Percentiles rank a stretch among this genome's conserved stretches.
Evolutionary conservation across 2,888 invertebrate genomes (phyloP).

Genomic region (Drosophila setosimentum): DNA sequence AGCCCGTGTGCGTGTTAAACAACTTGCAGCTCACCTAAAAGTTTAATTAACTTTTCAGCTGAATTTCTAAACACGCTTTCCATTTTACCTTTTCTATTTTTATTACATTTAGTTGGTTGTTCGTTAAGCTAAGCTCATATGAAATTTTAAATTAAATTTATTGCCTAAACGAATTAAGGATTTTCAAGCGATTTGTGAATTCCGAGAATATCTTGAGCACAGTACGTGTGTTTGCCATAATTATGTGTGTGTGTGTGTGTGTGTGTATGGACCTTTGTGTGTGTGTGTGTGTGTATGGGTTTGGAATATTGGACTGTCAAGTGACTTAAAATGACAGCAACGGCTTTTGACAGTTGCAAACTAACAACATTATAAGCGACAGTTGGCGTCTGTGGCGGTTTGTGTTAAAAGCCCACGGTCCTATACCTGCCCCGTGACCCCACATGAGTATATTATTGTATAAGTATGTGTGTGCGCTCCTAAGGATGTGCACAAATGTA

Average conservation of each 20-base stretch:
- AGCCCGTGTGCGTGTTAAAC: conserved; percentile 41
- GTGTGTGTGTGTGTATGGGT: conserved; percentile 8
- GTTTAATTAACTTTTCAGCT: conserved; percentile 74
- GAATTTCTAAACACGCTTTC: conserved; percentile 63
- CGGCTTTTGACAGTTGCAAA: conserved; percentile 76
- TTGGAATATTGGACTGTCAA: conserved; percentile 54
- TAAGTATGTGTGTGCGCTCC: conserved; percentile 24
- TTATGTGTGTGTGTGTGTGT: conserved; percentile 23
- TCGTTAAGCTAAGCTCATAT: conserved; percentile 21
- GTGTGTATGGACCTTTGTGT: not conserved
- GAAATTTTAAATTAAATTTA: conserved; percentile 23
- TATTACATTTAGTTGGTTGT: conserved; percentile 4
- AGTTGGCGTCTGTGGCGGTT: conserved; percentile 76
- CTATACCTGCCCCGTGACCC: not conserved
- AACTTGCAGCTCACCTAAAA: conserved; percentile 52
- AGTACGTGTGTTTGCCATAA: conserved; percentile 12
- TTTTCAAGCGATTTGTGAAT: conserved; percentile 5
- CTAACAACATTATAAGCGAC: conserved; percentile 73
- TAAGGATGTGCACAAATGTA: conserved; percentile 66
- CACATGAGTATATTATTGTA: conserved; percentile 4
- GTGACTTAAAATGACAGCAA: conserved; percentile 73
- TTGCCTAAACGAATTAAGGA: conserved; percentile 3
- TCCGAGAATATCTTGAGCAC: not conserved
- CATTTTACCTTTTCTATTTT: conserved; percentile 9
- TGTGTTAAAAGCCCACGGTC: conserved; percentile 61